These are phyloP conservation scores for Galleria mellonella DNA, from an alignment of 1,140 invertebrate genomes.

Conservation along the genomic window DNA sequence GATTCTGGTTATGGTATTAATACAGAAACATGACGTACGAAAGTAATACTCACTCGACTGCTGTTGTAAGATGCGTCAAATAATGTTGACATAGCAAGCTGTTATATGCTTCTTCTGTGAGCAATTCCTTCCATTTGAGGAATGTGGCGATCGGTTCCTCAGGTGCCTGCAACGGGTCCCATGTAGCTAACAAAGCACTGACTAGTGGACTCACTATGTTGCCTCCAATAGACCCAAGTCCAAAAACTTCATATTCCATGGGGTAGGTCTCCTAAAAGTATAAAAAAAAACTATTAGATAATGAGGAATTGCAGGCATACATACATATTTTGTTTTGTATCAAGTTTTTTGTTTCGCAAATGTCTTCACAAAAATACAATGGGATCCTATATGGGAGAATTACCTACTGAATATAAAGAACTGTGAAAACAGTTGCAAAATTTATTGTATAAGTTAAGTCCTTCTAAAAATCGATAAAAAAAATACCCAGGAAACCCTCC, in stretches of 20 bases:
- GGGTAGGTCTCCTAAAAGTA: conserved; percentile 36
- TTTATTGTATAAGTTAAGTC: no score
- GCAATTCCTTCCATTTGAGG: conserved; percentile 44
- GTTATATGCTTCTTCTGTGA: conserved; percentile 51
- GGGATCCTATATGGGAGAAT: no score
- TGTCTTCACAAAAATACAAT: no score
- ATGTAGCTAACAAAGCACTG: conserved; percentile 41
- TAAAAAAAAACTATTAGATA: conserved; percentile 4
- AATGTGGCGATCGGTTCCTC: conserved; percentile 33
- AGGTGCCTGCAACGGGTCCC: conserved; percentile 45
- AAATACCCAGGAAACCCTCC: no score
- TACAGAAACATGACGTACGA: background rate
- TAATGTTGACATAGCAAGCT: conserved; percentile 59
- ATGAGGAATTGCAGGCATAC: no score
- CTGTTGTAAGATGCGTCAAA: conserved; percentile 37
- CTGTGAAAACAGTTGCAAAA: no score
- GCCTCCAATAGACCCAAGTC: conserved; percentile 43
- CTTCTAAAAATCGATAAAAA: no score
- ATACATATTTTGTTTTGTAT: no score
- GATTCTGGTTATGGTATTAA: no score
- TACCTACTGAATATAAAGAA: no score
- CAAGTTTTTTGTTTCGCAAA: no score
- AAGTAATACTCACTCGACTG: conserved; percentile 48
- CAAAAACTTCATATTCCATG: conserved; percentile 57
- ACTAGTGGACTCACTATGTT: conserved; percentile 39